Conservation (phyloP, 2,113 vertebrate species). For the Puma concolor region DNA sequence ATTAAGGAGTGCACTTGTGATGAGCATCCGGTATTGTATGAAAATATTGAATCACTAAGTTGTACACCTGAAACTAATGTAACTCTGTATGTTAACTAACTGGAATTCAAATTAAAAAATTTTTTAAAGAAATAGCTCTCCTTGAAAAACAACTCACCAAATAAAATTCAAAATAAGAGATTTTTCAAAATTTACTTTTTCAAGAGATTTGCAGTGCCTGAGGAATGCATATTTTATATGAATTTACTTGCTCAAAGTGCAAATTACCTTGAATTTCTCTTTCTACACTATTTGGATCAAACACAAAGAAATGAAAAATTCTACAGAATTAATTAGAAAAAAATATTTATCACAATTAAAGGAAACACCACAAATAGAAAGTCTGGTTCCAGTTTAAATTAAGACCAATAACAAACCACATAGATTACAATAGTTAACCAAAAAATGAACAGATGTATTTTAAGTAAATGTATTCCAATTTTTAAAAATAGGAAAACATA, state of each 20-base stretch:
- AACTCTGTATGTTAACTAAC: not conserved
- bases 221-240: constrained; percentile 81
- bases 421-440: not conserved
- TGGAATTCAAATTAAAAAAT: not conserved
- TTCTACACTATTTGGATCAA: constrained; percentile 72
- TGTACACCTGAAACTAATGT: not conserved
- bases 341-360: not conserved
- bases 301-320: not conserved
- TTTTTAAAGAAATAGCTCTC: not conserved
- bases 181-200: not conserved
- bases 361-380: not conserved
- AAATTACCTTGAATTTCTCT: constrained; percentile 74
- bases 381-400: not conserved
- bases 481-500: not conserved
- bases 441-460: not conserved
- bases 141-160: not conserved
- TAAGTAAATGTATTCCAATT: not conserved
- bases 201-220: not conserved
- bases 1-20: not conserved
- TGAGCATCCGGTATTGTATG: not conserved
- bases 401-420: not conserved
- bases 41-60: not conserved
- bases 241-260: constrained; percentile 83
- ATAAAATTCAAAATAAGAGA: not conserved
- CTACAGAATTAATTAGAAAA: not conserved